phyloP scores from a whole-genome alignment of 1,140 invertebrate species.

The Ganaspis sp. region DNA sequence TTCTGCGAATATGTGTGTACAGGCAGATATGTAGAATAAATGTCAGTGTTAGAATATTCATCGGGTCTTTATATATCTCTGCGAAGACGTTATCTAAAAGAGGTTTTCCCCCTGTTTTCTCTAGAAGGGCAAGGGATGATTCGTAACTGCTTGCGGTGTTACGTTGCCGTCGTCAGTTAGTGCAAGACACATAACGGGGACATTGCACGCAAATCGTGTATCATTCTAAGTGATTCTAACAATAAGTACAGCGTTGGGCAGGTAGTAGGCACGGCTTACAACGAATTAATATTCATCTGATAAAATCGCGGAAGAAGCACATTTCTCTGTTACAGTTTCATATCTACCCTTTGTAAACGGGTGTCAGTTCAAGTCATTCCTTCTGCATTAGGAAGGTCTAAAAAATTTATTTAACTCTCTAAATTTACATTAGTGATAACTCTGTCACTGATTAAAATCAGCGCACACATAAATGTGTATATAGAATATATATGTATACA shows the following conservation, averaged over 20 bases:
- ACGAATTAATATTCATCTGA: constrained; percentile 67
- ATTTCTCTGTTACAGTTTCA: constrained; percentile 56
- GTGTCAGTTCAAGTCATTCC: constrained; percentile 52
- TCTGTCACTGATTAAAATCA: not conserved
- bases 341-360: constrained; percentile 45
- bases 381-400: constrained; percentile 31
- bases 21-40: not conserved
- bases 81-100: not conserved
- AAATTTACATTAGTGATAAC: no score
- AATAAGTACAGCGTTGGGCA: constrained; percentile 51
- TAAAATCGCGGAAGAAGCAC: constrained; percentile 59
- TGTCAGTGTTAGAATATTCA: not conserved
- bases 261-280: constrained; percentile 45
- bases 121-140: constrained; percentile 47
- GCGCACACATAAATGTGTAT: no score
- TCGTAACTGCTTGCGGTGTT: constrained; percentile 34
- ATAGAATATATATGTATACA: no score
- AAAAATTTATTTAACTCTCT: no score
- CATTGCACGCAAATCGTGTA: constrained; percentile 65
- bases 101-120: constrained; percentile 41
- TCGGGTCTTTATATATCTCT: not conserved
- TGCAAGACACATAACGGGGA: constrained; percentile 52
- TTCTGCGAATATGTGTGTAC: not conserved
- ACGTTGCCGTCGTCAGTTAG: constrained; percentile 8
- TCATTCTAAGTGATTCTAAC: constrained; percentile 68